Conservation (phyloP, 2,888 invertebrate species). For the Melanargia galathea region DNA sequence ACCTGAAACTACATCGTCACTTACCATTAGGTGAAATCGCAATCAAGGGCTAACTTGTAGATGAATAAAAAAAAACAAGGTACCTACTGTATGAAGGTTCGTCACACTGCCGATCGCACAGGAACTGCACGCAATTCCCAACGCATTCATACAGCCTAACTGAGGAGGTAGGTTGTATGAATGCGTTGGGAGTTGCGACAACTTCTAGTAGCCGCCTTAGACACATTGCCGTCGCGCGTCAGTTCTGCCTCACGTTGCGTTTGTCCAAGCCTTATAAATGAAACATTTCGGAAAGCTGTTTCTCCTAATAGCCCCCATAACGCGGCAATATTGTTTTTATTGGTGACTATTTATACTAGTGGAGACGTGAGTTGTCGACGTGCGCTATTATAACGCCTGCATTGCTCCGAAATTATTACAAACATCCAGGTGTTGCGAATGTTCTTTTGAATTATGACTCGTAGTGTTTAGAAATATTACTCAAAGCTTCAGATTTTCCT, state of each 20-base stretch:
- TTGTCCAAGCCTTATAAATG: not conserved
- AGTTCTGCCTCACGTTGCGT: not conserved
- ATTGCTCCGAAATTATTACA: conserved; percentile 10
- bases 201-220: not conserved
- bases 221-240: not conserved
- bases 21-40: too few species aligned
- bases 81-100: too few species aligned
- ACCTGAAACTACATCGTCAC: too few species aligned
- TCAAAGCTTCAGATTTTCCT: conserved; percentile 1
- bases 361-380: conserved; percentile 24
- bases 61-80: too few species aligned
- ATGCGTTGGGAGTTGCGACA: too few species aligned
- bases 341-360: conserved; percentile 26
- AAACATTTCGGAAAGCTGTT: conserved; percentile 56
- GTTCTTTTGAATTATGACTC: conserved; percentile 15
- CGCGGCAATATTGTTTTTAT: conserved; percentile 31
- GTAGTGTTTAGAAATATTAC: conserved; percentile 13
- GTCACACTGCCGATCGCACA: too few species aligned
- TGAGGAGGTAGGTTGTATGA: too few species aligned
- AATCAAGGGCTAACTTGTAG: too few species aligned
- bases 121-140: too few species aligned
- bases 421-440: conserved; percentile 16
- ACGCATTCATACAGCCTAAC: too few species aligned
- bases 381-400: conserved; percentile 25
- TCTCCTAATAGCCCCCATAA: conserved; percentile 52